These are phyloP conservation scores for Aspiorhynchus laticeps DNA, from an alignment of 2,113 vertebrate species.

Conservation along the genomic window DNA sequence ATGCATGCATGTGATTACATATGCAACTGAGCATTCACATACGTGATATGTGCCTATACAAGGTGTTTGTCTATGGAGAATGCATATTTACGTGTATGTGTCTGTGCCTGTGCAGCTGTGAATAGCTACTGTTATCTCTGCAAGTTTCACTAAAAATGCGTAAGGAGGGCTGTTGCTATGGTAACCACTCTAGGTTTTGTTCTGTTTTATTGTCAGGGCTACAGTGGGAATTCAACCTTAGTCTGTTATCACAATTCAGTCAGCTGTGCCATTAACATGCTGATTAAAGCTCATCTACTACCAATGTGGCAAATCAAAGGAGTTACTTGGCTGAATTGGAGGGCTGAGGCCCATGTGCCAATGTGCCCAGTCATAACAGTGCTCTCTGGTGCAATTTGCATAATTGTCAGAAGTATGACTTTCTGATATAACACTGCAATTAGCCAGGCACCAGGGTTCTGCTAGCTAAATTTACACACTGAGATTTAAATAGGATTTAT, in stretches of 20 bases:
- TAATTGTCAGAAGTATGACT: background rate
- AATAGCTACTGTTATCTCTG: constrained; percentile 10
- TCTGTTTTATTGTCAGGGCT: background rate
- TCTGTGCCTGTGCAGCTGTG: background rate
- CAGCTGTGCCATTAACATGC: constrained; percentile 16
- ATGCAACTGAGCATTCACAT: background rate
- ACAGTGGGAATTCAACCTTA: background rate
- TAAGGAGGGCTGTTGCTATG: constrained; percentile 22
- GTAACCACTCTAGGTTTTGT: background rate
- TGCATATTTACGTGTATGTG: background rate
- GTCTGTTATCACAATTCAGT: constrained; percentile 23
- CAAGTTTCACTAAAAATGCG: background rate
- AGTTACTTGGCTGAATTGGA: background rate
- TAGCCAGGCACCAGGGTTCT: background rate
- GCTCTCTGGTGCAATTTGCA: constrained; percentile 13
- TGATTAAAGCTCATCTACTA: constrained; percentile 28
- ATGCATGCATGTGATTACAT: background rate
- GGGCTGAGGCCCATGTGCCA: constrained; percentile 13
- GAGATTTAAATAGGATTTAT: background rate
- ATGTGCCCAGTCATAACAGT: background rate
- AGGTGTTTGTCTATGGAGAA: background rate
- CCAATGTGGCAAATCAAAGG: constrained; percentile 17
- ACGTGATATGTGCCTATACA: background rate
- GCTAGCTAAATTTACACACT: background rate
- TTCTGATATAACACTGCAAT: background rate